Evolutionary conservation across 2,888 invertebrate genomes (phyloP).

Genomic region (Campoplex nolae): DNA sequence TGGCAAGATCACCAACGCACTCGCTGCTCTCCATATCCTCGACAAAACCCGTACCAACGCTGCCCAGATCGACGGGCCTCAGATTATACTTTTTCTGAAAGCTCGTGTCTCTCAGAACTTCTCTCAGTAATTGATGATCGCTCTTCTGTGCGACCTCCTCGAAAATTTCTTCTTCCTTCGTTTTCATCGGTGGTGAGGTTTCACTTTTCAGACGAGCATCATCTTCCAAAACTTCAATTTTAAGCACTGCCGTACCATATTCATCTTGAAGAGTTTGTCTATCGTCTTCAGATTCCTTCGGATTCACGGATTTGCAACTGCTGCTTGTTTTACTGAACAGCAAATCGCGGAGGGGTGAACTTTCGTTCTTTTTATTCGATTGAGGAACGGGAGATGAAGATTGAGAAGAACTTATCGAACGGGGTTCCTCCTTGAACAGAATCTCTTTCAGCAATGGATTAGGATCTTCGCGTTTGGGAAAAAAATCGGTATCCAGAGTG

Average conservation of each 20-base stretch:
- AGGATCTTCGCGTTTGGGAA: constrained; percentile 79
- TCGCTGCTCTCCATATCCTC: constrained; percentile 89
- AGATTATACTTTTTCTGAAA: constrained; percentile 94
- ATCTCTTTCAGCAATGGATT: constrained; percentile 82
- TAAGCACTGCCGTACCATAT: constrained; percentile 57
- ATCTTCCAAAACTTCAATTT: constrained; percentile 84
- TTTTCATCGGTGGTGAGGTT: constrained; percentile 52
- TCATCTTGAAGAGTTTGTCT: constrained; percentile 70
- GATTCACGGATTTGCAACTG: constrained; percentile 60
- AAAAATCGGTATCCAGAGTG: constrained; percentile 82
- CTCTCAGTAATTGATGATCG: constrained; percentile 91
- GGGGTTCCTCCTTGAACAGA: constrained; percentile 81
- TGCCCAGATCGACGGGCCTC: constrained; percentile 90
- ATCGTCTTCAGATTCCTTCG: constrained; percentile 62
- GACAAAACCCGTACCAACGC: constrained; percentile 85
- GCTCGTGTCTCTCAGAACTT: constrained; percentile 93
- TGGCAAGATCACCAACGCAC: constrained; percentile 87
- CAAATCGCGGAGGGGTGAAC: constrained; percentile 79
- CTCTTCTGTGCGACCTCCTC: constrained; percentile 75
- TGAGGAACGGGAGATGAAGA: constrained; percentile 82
- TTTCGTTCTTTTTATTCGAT: constrained; percentile 85
- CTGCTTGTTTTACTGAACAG: constrained; percentile 75
- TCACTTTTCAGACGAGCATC: constrained; percentile 24
- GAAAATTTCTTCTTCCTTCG: constrained; percentile 77
- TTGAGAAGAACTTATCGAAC: constrained; percentile 71